Evolutionary conservation across 2,113 vertebrate species (phyloP), one percentile per base, ranked within the genome.

Genomic region (Acrocephalus kingi): DNA sequence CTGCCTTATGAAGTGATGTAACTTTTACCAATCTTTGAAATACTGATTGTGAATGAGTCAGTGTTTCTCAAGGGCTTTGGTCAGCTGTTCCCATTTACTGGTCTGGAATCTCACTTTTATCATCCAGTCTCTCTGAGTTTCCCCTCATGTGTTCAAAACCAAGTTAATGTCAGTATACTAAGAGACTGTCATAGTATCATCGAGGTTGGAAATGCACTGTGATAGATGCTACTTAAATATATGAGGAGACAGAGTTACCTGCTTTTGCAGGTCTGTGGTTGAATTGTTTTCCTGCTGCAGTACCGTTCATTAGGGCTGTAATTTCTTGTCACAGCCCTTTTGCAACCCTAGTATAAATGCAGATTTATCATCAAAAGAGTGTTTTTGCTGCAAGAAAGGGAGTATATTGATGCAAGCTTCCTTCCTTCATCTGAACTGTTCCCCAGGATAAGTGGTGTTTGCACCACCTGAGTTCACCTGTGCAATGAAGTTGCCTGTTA

Each of bases 41-140:
- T 54, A 90, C 61, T 92, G 68, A 77, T 90, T 5, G 7, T 89
- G 83, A 92, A 80, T 92, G 94, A 97, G 68, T 94, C 90, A 84
- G 68, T 86, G 45, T 81, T 94, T 93, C 92, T 93, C 93, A 93
- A 82, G 93, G 52, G 72, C 73, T 96, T 96, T 93, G 89, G 84
- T 93, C 81, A 96, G 91, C 84, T 95, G 76, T 96, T 94, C 86
- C 76, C 59, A 1, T 95, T 96, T 96, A 92, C 92, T 93, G 92
- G 90, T 89, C 92, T 94, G 92, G 94, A 97, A 93, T 94, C 90
- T 94, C 73, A 72, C 68, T 93, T 97, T 71, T 89, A 62, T 87
- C 61, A 54, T 73, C 27, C 72, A 33, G 25, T 89, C 31, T 79
- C 35, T 52, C 51, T 61, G 80, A 89, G 10, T 33, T 87, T 86